Evolutionary conservation across 2,888 invertebrate species (phyloP).

Genomic region (Torymus aiolomorphi): DNA sequence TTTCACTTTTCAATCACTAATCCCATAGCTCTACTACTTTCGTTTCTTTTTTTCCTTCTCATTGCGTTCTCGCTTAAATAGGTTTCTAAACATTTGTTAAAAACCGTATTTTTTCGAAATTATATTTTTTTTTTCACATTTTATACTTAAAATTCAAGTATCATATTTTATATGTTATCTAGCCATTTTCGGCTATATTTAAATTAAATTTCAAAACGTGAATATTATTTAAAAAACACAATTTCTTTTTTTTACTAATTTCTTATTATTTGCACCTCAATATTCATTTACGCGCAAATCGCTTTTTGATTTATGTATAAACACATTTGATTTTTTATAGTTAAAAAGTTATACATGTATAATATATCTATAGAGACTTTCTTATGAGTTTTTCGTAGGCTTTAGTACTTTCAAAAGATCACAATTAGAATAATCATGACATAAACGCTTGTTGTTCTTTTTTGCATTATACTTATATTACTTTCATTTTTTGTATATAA

Average conservation of each 20-base stretch:
- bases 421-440: slow-evolving; percentile 17
- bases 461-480: slow-evolving; percentile 23
- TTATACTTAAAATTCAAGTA: slow-evolving; percentile 4
- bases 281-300: neutral
- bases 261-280: slow-evolving; percentile 1
- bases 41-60: slow-evolving; percentile 62
- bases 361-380: slow-evolving; percentile 33
- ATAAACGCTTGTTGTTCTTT: slow-evolving; percentile 14
- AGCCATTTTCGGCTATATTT: slow-evolving; percentile 21
- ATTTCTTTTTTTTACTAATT: slow-evolving; percentile 23
- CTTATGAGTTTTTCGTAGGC: slow-evolving; percentile 41
- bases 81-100: slow-evolving; percentile 30
- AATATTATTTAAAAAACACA: slow-evolving; percentile 18
- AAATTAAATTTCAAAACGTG: slow-evolving; percentile 8
- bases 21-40: slow-evolving; percentile 59
- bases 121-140: neutral
- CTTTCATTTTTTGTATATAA: slow-evolving; percentile 44
- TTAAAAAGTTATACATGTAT: neutral
- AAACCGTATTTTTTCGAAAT: neutral
- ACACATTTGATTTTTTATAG: slow-evolving; percentile 26
- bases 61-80: slow-evolving; percentile 16
- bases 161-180: slow-evolving; percentile 11
- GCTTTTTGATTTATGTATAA: slow-evolving; percentile 20
- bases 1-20: slow-evolving; percentile 56
- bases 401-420: slow-evolving; percentile 53